These are phyloP conservation scores for Bucco capensis DNA, from an alignment of 2,113 vertebrate species.

Conservation along the genomic window DNA sequence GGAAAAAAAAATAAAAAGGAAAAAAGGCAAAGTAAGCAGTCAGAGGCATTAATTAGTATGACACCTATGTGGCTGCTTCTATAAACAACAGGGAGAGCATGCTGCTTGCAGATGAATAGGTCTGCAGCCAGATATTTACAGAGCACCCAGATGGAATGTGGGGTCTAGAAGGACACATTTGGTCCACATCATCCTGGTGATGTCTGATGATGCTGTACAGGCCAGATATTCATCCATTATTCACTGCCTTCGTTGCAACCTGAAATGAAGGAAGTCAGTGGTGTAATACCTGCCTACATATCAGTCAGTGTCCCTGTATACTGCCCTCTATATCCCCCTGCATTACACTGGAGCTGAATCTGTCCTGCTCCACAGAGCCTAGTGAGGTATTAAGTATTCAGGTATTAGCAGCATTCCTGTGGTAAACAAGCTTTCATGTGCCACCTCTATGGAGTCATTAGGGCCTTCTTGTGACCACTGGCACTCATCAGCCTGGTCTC, in stretches of 20 bases:
- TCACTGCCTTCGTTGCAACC: background rate
- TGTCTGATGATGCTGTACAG: background rate
- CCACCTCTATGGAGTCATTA: background rate
- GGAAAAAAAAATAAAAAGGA: background rate
- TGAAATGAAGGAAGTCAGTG: background rate
- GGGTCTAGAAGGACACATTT: background rate
- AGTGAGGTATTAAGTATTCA: background rate
- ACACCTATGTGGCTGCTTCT: background rate
- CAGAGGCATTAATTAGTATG: slow-evolving; percentile 3
- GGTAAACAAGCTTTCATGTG: background rate
- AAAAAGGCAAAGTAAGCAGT: slow-evolving; percentile 12
- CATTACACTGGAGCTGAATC: background rate
- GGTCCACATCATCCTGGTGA: background rate
- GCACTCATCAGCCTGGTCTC: background rate
- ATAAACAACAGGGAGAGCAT: background rate
- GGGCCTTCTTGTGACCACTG: background rate
- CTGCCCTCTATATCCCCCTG: background rate
- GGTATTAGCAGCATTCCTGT: background rate
- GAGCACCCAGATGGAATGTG: accelerated
- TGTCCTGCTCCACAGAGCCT: background rate
- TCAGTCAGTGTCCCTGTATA: accelerated
- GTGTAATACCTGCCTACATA: background rate
- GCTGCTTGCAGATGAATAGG: background rate
- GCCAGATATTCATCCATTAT: background rate
- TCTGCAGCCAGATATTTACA: background rate